Evolutionary conservation across 2,888 invertebrate genomes (phyloP).

Genomic region (Charanyca ferruginea): DNA sequence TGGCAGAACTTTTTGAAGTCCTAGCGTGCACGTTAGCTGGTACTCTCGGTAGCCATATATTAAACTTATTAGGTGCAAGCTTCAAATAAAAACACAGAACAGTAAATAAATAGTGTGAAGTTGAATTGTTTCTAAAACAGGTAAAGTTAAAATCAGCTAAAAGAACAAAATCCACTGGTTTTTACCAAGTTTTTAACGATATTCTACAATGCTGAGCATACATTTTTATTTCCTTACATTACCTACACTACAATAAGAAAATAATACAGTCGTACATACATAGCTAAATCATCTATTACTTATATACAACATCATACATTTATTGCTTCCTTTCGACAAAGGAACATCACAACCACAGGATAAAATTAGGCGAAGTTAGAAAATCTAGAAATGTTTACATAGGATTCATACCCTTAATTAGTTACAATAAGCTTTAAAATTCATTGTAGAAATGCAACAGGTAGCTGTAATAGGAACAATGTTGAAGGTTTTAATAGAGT

Average conservation of each 20-base stretch:
- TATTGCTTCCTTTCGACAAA: constrained; percentile 64
- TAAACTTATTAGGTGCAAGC: too few species aligned
- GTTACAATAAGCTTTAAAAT: constrained; percentile 3
- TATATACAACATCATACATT: constrained; percentile 58
- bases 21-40: too few species aligned
- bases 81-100: too few species aligned
- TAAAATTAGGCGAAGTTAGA: constrained; percentile 58
- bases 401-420: constrained; percentile 40
- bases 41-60: too few species aligned
- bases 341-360: constrained; percentile 77
- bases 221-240: constrained; percentile 3
- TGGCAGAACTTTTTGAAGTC: too few species aligned
- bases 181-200: constrained; percentile 5
- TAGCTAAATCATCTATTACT: constrained; percentile 24
- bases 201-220: constrained; percentile 19
- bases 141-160: not conserved
- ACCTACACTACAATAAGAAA: constrained; percentile 11
- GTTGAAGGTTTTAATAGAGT: constrained; percentile 2
- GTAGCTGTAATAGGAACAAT: constrained; percentile 20
- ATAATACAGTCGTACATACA: constrained; percentile 34
- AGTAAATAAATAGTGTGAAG: too few species aligned
- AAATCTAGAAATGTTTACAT: constrained; percentile 44
- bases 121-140: too few species aligned
- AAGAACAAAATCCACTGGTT: not conserved
- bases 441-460: constrained; percentile 20